A percentile compares a stretch with the other conserved stretches of the same genome.
Conservation (phyloP, 2,113 vertebrate genomes). For the Macrotis lagotis region DNA sequence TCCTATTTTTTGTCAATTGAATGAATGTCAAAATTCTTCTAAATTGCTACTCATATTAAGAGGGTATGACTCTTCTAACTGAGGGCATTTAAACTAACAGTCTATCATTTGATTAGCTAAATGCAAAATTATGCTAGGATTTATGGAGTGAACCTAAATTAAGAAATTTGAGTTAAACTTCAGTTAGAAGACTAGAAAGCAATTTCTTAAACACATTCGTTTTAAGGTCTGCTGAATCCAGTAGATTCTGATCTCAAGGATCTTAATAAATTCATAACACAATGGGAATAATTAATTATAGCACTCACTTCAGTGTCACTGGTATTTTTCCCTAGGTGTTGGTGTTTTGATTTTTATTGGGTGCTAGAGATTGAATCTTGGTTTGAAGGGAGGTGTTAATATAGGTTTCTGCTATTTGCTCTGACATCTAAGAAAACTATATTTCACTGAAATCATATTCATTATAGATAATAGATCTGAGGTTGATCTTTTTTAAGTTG, state of each 20-base stretch:
- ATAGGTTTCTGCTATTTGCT: neutral
- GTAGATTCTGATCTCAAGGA: neutral
- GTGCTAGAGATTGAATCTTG: neutral
- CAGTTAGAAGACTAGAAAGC: neutral
- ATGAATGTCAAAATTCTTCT: neutral
- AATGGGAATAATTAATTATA: neutral
- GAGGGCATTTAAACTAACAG: neutral
- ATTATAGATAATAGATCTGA: neutral
- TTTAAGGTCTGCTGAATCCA: neutral
- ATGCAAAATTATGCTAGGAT: neutral
- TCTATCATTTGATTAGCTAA: neutral
- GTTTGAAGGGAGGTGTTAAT: neutral
- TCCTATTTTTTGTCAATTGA: neutral
- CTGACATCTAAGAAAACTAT: neutral
- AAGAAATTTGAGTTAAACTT: neutral
- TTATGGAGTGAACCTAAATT: neutral
- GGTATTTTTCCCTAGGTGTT: neutral
- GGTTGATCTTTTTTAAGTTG: neutral
- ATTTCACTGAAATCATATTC: neutral
- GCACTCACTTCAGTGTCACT: neutral
- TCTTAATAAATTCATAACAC: neutral
- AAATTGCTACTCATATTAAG: neutral
- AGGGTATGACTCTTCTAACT: neutral
- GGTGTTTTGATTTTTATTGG: neutral
- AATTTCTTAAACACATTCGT: neutral